Base-by-base conservation (phyloP, 2,797 vertebrate genomes). In the Tamandua tetradactyla region DNA sequence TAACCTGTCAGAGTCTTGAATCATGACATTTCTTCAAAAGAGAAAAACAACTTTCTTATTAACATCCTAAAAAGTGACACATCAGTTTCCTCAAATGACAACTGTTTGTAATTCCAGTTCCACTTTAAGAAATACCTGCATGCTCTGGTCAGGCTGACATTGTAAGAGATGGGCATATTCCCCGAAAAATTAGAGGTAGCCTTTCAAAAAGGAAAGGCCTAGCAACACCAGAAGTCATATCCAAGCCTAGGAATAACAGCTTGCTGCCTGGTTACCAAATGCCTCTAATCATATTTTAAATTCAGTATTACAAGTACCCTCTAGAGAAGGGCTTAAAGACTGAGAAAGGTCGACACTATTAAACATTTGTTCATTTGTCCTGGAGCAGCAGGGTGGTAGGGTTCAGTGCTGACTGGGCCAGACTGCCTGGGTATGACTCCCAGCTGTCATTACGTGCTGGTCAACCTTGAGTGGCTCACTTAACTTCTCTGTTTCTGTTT, bases 321-420 rank as follows among this genome's bases (percentile, higher is more conserved):
- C 0, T 1, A 57, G 79, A 79, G 61, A 44, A 5, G 18, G 66
- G 10, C 5, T 17, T 32, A 32, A 14, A 13, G 71, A 32, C 75
- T 0, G 6, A n/a, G 17, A 25, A 52, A 44, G 14, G 52, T 0
- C 0, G 25, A 2, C 4, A 4, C 35, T 27, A 30, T 75, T 3
- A 0, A 2, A 23, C 0, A 0, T 1, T 5, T 1, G 2, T 11
- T 35, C 12, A 0, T 37, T 32, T 18, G 20, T 64, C 40, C 9
- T 0, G 13, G 1, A 62, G 37, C 44, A 12, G 79, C 35, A 17
- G 32, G 0, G 15, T 0, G 30, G 3, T 7, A 0, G 2, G 35
- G 76, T 37, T 78, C 52, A 1, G 32, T 0, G 4, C 0, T 35
- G 68, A 1, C 32, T 0, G 12, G 42, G 44, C 62, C 84, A 3